These are phyloP conservation scores for Lophura swinhoii DNA, from an alignment of 2,797 vertebrate species.

Conservation along the genomic window DNA sequence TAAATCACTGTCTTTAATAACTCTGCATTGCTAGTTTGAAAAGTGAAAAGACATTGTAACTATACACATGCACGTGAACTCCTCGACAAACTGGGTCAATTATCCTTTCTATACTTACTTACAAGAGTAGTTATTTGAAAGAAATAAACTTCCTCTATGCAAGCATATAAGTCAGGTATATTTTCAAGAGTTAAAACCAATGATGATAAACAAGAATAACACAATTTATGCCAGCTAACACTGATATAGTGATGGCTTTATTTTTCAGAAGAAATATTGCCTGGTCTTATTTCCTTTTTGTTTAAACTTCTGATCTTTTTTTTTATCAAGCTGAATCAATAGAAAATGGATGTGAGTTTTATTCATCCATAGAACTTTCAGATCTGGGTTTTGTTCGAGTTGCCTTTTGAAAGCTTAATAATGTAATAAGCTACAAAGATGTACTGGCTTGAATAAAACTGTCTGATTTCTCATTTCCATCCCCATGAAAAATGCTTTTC, in stretches of 20 bases:
- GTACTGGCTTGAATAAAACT: background rate
- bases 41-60: background rate
- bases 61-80: background rate
- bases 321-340: background rate
- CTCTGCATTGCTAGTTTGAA: background rate
- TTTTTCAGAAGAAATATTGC: background rate
- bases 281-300: background rate
- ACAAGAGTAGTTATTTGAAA: background rate
- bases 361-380: background rate
- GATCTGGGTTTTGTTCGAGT: background rate
- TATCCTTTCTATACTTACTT: background rate
- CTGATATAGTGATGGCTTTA: background rate
- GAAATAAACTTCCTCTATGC: background rate
- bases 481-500: background rate
- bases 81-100: background rate
- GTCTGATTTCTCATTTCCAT: background rate
- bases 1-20: background rate
- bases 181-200: background rate
- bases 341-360: background rate
- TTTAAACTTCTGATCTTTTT: background rate
- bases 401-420: background rate
- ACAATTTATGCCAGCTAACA: background rate
- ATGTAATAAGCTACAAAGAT: background rate
- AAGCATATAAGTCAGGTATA: background rate
- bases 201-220: background rate